Evolutionary conservation across 2,797 vertebrate species (phyloP), one percentile per base, ranked within the genome.

Genomic region (Hemitrygon akajei): DNA sequence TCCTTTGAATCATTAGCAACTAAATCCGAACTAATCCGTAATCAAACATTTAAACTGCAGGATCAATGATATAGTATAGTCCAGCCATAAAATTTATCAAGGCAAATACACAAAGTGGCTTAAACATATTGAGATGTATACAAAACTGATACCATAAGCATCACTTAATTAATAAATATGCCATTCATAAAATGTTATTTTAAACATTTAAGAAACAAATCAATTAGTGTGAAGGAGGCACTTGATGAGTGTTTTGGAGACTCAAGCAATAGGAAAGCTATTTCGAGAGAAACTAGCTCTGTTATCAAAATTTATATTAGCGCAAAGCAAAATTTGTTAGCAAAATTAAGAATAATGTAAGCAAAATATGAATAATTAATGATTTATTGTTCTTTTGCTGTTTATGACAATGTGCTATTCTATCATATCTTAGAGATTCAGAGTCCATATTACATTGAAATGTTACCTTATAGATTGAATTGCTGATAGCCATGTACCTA

Each of bases 391-490:
- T 76, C 14, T 92, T 27, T 69, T 56, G 71, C 16, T 30, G 27
- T 76, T 76, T 93, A 47, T 30, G 25, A 47, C 47, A 40, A 40
- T 76, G 73, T 75, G 91, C 73, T 93, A 40, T 37, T 75, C 73
- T 75, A 73, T 37, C 27, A 30, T 76, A 25, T 76, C 37, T 56
- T 75, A 27, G 71, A 93, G 76, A 18, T 76, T 93, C 63, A 30
- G 71, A 73, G 27, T 25, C 30, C 25, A 93, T 93, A 30, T 30
- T 76, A 37, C 30, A 76, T 34, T 76, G 71, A 91, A 40, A 37
- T 66, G 37, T 27, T 75, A 40, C 91, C 40, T 40, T 73, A 75
- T 93, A 47, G 91, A 93, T 75, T 76, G 91, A 14, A 93, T 93
- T 76, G 11, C 63, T 76, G 40, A 76, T 58, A 27, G 22, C 30